Evolutionary conservation across 2,888 invertebrate species (phyloP).

Genomic region (Gastrophysa polygoni): DNA sequence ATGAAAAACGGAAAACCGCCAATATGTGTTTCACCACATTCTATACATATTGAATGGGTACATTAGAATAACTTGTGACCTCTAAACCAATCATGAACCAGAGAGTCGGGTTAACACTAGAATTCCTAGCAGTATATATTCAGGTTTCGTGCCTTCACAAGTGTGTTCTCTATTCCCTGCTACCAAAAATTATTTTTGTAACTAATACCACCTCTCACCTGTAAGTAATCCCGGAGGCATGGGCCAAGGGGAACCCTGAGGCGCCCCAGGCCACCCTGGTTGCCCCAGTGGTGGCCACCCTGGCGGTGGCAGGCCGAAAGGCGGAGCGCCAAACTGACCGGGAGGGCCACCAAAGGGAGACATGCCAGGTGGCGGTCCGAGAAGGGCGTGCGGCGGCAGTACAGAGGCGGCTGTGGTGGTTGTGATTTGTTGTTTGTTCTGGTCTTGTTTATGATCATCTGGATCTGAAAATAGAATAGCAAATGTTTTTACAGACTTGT

Average conservation of each 20-base stretch:
- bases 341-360: conserved; percentile 65
- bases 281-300: conserved; percentile 62
- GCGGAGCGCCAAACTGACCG: conserved; percentile 64
- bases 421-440: conserved; percentile 13
- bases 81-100: no score
- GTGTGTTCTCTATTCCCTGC: no score
- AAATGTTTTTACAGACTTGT: no score
- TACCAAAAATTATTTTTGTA: no score
- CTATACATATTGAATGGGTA: no score
- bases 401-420: conserved; percentile 30
- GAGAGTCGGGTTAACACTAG: no score
- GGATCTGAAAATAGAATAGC: no score
- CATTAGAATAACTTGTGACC: no score
- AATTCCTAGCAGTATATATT: no score
- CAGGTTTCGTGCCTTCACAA: no score
- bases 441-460: conserved; percentile 29
- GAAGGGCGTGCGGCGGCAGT: conserved; percentile 46
- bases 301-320: conserved; percentile 75
- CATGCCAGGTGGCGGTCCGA: conserved; percentile 59
- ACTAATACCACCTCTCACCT: conserved; percentile 36
- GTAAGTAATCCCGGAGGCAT: conserved; percentile 58
- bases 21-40: no score
- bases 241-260: conserved; percentile 53
- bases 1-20: no score
- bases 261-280: conserved; percentile 51